Conservation (phyloP, 2,888 invertebrate species). For the Encarsia formosa region DNA sequence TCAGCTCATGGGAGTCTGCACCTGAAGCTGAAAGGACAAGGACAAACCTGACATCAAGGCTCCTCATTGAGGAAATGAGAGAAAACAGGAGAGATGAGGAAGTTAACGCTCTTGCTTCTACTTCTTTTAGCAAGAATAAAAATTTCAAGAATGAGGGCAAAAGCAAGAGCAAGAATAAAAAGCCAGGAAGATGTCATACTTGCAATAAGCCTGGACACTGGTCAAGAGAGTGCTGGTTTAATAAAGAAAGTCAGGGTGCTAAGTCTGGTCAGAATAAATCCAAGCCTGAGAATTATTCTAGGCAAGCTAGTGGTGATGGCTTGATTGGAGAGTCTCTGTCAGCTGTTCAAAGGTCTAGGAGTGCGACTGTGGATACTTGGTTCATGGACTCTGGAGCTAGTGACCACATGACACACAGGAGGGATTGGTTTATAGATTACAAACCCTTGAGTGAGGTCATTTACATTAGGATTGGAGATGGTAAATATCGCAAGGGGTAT, state of each 20-base stretch:
- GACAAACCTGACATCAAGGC: neutral
- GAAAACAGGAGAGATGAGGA: neutral
- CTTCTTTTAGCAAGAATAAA: neutral
- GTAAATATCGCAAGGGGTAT: neutral
- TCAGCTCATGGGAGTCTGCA: neutral
- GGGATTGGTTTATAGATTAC: slow-evolving; percentile 16
- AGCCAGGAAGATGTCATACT: slow-evolving; percentile 12
- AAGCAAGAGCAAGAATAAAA: neutral
- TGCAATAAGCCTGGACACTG: slow-evolving; percentile 23
- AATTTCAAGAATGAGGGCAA: neutral
- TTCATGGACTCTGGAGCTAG: slow-evolving; percentile 30
- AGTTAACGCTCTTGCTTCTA: neutral
- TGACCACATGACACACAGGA: slow-evolving; percentile 26
- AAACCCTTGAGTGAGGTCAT: neutral
- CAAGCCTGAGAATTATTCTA: neutral
- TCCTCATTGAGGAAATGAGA: neutral
- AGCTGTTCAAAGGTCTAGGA: neutral
- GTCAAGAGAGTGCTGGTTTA: slow-evolving; percentile 16
- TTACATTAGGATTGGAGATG: neutral
- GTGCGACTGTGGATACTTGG: slow-evolving; percentile 20
- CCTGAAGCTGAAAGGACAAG: neutral
- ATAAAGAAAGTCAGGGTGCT: neutral
- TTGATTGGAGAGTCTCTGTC: neutral
- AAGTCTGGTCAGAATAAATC: neutral
- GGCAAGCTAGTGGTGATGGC: neutral